These are phyloP conservation scores for Onychorhynchus coronatus DNA, from an alignment of 2,113 vertebrate species.

Conservation along the genomic window DNA sequence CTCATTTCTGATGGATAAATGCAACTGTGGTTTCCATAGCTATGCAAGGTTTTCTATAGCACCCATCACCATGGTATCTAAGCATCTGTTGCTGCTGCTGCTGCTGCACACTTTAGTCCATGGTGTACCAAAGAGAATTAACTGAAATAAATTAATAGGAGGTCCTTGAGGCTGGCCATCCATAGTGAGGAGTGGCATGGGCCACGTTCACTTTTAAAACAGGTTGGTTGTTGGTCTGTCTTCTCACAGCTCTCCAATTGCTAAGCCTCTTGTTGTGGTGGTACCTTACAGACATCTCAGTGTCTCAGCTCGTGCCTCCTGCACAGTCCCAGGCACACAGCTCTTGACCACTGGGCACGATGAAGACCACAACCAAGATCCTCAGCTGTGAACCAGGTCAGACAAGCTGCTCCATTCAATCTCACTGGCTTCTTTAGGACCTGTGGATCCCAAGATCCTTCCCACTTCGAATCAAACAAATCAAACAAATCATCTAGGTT, in stretches of 20 bases:
- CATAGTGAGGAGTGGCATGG: not conserved
- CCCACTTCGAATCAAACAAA: not conserved
- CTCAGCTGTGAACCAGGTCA: not conserved
- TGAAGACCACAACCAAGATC: not conserved
- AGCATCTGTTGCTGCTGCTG: constrained; percentile 16
- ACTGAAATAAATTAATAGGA: not conserved
- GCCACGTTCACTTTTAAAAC: not conserved
- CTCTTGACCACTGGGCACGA: not conserved
- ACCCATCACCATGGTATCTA: constrained; percentile 44
- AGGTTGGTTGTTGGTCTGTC: not conserved
- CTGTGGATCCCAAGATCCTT: not conserved
- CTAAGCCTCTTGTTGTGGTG: not conserved
- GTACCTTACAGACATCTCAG: not conserved
- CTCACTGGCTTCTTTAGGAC: not conserved
- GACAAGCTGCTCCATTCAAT: not conserved
- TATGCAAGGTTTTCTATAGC: constrained; percentile 44
- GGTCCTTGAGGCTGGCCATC: not conserved
- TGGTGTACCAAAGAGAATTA: not conserved
- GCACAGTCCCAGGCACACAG: not conserved
- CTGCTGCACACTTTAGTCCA: not conserved
- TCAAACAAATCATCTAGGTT: not conserved
- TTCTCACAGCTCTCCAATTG: not conserved
- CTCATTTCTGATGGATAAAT: constrained; percentile 32
- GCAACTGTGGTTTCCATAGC: constrained; percentile 54
- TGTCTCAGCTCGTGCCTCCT: not conserved